These are phyloP conservation scores for Drosophila azteca DNA, from an alignment of 1,140 invertebrate species.

Conservation along the genomic window DNA sequence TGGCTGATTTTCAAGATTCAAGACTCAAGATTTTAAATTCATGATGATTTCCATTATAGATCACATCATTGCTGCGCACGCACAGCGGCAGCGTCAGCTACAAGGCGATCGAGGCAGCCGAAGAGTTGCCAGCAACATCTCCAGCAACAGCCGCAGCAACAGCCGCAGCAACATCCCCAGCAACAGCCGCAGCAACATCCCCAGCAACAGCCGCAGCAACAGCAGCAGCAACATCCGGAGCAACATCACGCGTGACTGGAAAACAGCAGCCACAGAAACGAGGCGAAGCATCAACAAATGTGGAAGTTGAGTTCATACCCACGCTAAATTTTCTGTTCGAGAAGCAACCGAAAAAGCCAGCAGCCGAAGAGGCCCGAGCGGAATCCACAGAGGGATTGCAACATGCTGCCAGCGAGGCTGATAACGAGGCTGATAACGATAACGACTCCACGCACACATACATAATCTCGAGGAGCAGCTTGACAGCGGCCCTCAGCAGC, in stretches of 20 bases:
- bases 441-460: conserved; percentile 69
- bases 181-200: conserved; percentile 11
- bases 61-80: conserved; percentile 74
- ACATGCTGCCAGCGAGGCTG: conserved; percentile 46
- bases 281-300: conserved; percentile 24
- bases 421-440: conserved; percentile 47
- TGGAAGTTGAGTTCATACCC: conserved; percentile 73
- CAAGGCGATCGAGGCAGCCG: conserved; percentile 60
- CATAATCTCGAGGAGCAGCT: conserved; percentile 72
- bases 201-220: background rate
- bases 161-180: too few species aligned
- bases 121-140: conserved; percentile 32
- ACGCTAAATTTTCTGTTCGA: conserved; percentile 70
- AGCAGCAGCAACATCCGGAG: conserved; percentile 1
- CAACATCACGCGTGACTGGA: conserved; percentile 2
- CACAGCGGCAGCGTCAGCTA: conserved; percentile 62
- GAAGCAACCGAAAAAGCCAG: conserved; percentile 18
- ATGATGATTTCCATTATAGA: conserved; percentile 47
- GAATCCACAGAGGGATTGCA: conserved; percentile 16
- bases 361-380: conserved; percentile 12
- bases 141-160: conserved; percentile 16
- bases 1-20: too few species aligned
- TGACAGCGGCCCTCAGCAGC: conserved; percentile 18
- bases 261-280: background rate
- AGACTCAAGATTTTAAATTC: too few species aligned